These are phyloP conservation scores for Platycheirus albimanus DNA, from an alignment of 2,888 invertebrate genomes.

Conservation along the genomic window DNA sequence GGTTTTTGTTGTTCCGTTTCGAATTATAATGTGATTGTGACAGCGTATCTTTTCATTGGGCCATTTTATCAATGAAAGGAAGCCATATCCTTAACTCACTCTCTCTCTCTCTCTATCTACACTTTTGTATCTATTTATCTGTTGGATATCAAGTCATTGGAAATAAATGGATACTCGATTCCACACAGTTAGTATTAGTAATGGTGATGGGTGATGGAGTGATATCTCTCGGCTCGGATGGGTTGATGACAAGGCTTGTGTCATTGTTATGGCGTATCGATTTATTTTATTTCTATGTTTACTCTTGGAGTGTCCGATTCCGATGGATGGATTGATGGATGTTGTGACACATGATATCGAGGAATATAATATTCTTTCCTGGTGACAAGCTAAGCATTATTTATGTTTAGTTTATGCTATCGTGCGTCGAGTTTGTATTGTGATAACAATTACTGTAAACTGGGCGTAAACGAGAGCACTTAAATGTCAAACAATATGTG, in stretches of 20 bases:
- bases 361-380: neutral
- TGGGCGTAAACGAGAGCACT: neutral
- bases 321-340: neutral
- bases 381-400: neutral
- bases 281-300: neutral
- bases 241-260: neutral
- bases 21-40: neutral
- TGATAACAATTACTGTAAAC: neutral
- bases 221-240: too few species aligned
- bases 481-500: constrained; percentile 2
- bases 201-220: too few species aligned
- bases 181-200: neutral
- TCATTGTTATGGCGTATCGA: neutral
- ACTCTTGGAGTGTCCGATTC: neutral
- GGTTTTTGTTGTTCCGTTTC: neutral
- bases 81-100: neutral
- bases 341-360: neutral
- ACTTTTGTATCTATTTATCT: too few species aligned
- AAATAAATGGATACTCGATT: neutral
- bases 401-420: neutral
- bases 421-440: neutral
- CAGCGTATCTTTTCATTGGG: neutral
- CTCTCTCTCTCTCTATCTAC: too few species aligned
- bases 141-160: too few species aligned
- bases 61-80: neutral